These are phyloP conservation scores for Herpetotheres cachinnans DNA, from an alignment of 2,113 vertebrate species.

Conservation along the genomic window DNA sequence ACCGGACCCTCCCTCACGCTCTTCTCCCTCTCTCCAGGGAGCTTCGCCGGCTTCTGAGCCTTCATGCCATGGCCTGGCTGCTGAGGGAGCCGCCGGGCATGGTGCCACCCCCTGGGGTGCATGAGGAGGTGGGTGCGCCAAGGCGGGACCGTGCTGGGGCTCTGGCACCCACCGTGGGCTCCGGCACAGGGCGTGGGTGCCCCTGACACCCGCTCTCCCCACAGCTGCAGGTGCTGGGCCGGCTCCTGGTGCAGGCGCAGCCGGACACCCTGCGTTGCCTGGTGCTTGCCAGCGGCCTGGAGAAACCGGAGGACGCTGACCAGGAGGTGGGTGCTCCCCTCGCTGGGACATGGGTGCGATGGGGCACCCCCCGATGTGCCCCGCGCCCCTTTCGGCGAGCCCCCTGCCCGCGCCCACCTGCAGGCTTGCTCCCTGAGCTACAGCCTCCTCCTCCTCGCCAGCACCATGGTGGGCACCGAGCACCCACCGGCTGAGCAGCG, in stretches of 20 bases:
- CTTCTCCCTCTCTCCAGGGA: neutral
- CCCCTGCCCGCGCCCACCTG: neutral
- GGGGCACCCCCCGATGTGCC: neutral
- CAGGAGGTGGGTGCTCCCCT: neutral
- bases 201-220: neutral
- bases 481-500: neutral
- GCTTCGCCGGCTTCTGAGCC: neutral
- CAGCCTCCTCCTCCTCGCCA: constrained; percentile 55
- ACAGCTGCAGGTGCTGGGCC: neutral
- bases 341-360: fast-evolving
- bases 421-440: constrained; percentile 53
- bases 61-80: neutral
- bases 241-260: neutral
- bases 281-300: neutral
- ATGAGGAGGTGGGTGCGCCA: neutral
- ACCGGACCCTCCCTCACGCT: neutral
- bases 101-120: neutral
- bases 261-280: neutral
- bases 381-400: fast-evolving
- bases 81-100: neutral
- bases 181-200: fast-evolving
- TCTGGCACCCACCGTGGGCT: fast-evolving
- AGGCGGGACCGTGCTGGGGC: neutral
- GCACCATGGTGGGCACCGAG: constrained; percentile 31
- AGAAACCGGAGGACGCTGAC: no score